A percentile compares a stretch with the other conserved stretches of the same genome.
phyloP scores from a whole-genome alignment of 2,888 invertebrate species.

The Microctonus brassicae region DNA sequence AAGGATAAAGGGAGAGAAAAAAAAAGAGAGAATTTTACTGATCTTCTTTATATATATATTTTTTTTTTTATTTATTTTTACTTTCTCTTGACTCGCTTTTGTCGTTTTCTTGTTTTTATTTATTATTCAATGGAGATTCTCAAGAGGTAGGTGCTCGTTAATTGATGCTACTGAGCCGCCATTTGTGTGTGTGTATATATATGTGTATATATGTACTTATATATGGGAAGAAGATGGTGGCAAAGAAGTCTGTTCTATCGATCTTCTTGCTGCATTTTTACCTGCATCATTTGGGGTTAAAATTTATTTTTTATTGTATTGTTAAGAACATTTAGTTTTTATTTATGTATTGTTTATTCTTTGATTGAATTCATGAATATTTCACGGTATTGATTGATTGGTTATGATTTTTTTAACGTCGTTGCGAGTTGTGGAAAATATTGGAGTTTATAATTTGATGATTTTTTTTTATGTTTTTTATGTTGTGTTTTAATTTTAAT shows the following conservation, averaged over 20 bases:
- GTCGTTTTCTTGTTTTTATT: constrained; percentile 59
- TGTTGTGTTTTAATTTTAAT: too few relatives aligned
- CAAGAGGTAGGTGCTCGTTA: constrained; percentile 64
- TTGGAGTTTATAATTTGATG: too few relatives aligned
- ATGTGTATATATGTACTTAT: too few relatives aligned
- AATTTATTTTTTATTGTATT: constrained; percentile 29
- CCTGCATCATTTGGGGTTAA: constrained; percentile 9
- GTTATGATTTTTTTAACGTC: constrained; percentile 50
- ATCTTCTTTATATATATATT: constrained; percentile 38
- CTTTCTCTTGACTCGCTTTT: constrained; percentile 39
- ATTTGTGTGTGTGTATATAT: constrained; percentile 32
- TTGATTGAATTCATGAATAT: constrained; percentile 65
- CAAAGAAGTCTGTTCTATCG: too few relatives aligned
- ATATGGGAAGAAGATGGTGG: too few relatives aligned
- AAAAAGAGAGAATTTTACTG: constrained; percentile 36
- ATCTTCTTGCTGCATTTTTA: too few relatives aligned
- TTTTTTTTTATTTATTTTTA: constrained; percentile 24
- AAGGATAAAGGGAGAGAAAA: constrained; percentile 17
- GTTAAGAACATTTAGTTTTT: constrained; percentile 52
- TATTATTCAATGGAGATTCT: constrained; percentile 67
- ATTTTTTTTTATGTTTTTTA: too few relatives aligned
- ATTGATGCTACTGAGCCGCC: constrained; percentile 62
- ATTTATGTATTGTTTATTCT: constrained; percentile 60
- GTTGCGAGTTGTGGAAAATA: constrained; percentile 27
- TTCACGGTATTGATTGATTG: constrained; percentile 66